phyloP scores from a whole-genome alignment of 2,113 vertebrate species.

The Mesocricetus auratus region DNA sequence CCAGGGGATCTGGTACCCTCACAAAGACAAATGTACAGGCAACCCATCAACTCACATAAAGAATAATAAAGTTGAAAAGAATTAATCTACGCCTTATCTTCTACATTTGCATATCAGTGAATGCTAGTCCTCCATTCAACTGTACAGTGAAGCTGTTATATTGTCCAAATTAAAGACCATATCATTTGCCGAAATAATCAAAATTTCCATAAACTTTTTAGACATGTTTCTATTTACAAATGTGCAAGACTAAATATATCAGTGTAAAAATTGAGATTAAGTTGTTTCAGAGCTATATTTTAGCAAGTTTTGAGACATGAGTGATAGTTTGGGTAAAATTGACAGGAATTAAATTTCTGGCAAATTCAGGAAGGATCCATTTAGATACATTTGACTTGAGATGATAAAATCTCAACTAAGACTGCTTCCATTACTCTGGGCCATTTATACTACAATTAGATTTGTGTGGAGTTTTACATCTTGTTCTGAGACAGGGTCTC shows the following conservation, averaged over 20 bases:
- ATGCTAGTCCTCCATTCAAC: not conserved
- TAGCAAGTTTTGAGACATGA: slow-evolving; percentile 53
- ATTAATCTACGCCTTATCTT: not conserved
- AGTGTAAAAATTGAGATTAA: slow-evolving; percentile 39
- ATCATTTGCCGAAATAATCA: slow-evolving; percentile 51
- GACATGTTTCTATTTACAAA: not conserved
- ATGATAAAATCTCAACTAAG: slow-evolving; percentile 15
- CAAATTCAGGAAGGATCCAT: not conserved
- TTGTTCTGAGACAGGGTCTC: not conserved
- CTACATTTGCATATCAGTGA: slow-evolving; percentile 1
- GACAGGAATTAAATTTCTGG: slow-evolving; percentile 30
- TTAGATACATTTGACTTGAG: slow-evolving; percentile 50
- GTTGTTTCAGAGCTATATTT: slow-evolving; percentile 22
- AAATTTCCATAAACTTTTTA: not conserved
- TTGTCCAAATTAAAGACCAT: not conserved
- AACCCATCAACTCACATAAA: not conserved
- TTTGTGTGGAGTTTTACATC: not conserved
- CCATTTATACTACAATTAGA: slow-evolving; percentile 5
- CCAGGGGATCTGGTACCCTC: not conserved
- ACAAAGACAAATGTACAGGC: not conserved
- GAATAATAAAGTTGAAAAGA: not conserved
- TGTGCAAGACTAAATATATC: not conserved
- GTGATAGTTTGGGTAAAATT: not conserved
- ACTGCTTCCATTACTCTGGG: not conserved
- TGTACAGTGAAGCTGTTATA: not conserved